Evolutionary conservation across 2,888 invertebrate genomes (phyloP), one percentile per base, ranked within the genome.

Genomic region (Melinaea menophilus): DNA sequence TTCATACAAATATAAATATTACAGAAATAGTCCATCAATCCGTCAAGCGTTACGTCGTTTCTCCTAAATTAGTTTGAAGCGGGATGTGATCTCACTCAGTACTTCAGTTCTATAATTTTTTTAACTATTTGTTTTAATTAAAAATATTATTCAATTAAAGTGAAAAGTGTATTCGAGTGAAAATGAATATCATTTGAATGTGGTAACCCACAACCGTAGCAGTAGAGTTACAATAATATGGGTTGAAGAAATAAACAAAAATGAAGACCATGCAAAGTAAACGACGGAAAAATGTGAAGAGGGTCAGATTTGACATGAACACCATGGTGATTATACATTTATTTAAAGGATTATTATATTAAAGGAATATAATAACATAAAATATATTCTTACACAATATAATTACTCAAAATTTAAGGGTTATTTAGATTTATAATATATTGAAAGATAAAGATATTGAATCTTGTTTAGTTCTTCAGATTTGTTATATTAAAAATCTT

Each of bases 281-380:
- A 31, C 22, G 78, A 69, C 79, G 85, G 12, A 87, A 84, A 78
- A 86, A 85, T 72, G 81, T 79, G 47, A 79, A 75, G 34, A 79
- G 84, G 2, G 80, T 90, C 9, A 77, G 88, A 13, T 85, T 88
- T 64, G 84, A 88, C 64, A 79, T 87, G 55, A 77, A 79, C 22
- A 79, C 77, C 72, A 75, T 80, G 82, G 88, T 88, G 70, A 82
- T 84, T 76, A 33, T 31, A 13, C 7, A 13, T 9, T 22, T 41
- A 41, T 46, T 13, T 55, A 33, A 11, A 12, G 7, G 4, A 33
- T 33, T n/a, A 55, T 9, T 34, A 12, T 55, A 35, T 11, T 35
- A 55, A 34, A 33, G 33, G 55, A 22, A 35, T 3, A 33, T 33
- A 55, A 34, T 12, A 22, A 55, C 33, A 5, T 12, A 33, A 33